phyloP scores from a whole-genome alignment of 2,888 invertebrate species.

The Saturnia japonica region DNA sequence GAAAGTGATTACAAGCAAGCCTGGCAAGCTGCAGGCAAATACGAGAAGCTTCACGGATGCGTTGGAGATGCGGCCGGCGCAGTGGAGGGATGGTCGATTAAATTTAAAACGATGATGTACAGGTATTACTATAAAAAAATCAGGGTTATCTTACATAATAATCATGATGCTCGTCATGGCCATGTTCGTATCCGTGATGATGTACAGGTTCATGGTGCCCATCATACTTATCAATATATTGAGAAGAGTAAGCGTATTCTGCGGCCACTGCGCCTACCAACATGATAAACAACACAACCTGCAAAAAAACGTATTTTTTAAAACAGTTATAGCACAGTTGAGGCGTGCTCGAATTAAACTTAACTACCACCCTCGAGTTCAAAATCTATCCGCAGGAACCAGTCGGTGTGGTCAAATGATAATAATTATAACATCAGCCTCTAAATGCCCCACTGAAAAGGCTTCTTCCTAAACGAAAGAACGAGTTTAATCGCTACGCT shows the following conservation, averaged over 20 bases:
- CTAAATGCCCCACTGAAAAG: too few species aligned
- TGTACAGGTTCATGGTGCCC: constrained; percentile 37
- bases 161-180: constrained; percentile 32
- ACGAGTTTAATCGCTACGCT: too few species aligned
- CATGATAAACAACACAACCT: constrained; percentile 30
- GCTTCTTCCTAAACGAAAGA: too few species aligned
- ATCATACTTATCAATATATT: constrained; percentile 42
- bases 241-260: constrained; percentile 41
- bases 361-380: neutral
- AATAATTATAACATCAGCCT: too few species aligned
- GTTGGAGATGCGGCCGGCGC: too few species aligned
- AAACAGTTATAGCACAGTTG: neutral
- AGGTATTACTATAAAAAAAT: neutral
- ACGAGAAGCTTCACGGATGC: too few species aligned
- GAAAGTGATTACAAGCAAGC: too few species aligned
- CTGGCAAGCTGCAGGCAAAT: too few species aligned
- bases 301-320: neutral
- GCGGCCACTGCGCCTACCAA: constrained; percentile 23
- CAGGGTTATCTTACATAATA: constrained; percentile 35
- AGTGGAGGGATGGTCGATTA: too few species aligned
- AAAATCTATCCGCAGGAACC: neutral
- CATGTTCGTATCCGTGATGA: constrained; percentile 28
- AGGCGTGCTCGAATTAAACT: too few species aligned
- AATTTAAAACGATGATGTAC: too few species aligned
- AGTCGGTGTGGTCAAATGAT: too few species aligned